Conservation (phyloP, 1,140 invertebrate genomes). For the Oscheius sp. region DNA sequence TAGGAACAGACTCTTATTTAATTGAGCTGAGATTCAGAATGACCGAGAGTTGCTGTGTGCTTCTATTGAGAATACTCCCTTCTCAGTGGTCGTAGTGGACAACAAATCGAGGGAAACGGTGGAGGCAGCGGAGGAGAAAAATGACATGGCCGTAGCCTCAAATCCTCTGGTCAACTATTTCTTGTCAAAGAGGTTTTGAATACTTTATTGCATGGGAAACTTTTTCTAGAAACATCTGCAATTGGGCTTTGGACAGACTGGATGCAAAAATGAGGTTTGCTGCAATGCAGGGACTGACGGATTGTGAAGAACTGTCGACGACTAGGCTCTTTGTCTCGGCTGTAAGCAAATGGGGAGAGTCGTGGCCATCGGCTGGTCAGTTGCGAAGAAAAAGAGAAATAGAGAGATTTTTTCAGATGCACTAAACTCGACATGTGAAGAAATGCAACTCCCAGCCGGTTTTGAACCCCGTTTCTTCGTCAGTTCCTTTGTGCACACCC, state of each 20-base stretch:
- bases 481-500: conserved; percentile 40
- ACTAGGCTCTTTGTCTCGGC: neutral
- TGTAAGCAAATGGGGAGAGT: conserved; percentile 14
- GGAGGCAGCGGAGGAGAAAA: conserved; percentile 1
- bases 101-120: neutral
- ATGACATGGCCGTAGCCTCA: neutral
- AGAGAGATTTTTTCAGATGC: no score
- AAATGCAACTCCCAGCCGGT: conserved; percentile 11
- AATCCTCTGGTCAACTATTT: conserved; percentile 17
- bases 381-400: conserved; percentile 16
- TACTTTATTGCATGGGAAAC: neutral
- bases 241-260: conserved; percentile 24
- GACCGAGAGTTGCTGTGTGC: conserved; percentile 37
- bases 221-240: conserved; percentile 23
- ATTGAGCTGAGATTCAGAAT: conserved; percentile 4
- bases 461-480: conserved; percentile 13
- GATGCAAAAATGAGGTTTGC: conserved; percentile 1
- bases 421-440: conserved; percentile 24
- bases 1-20: neutral
- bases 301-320: conserved; percentile 4
- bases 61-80: conserved; percentile 36
- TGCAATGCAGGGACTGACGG: conserved; percentile 8
- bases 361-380: conserved; percentile 30
- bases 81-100: conserved; percentile 45
- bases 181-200: neutral